phyloP scores from a whole-genome alignment of 2,888 invertebrate genomes.

The Agrilus cyanescens region DNA sequence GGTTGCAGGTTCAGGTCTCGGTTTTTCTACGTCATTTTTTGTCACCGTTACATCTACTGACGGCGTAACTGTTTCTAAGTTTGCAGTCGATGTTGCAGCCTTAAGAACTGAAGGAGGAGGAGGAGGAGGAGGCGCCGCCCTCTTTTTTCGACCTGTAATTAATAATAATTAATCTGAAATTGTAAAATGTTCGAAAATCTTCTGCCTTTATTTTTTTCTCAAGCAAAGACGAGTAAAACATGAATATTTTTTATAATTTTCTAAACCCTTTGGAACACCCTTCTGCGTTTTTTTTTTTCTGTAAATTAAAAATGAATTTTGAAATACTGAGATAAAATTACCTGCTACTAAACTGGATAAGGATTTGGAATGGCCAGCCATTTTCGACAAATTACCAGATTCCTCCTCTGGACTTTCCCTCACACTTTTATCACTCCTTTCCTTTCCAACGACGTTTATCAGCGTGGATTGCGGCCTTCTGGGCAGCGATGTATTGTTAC shows the following conservation, averaged over 20 bases:
- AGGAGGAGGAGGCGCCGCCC: slow-evolving; percentile 46
- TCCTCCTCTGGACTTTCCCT: slow-evolving; percentile 23
- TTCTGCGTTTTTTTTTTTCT: slow-evolving; percentile 3
- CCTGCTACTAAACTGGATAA: slow-evolving; percentile 32
- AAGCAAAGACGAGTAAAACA: no score
- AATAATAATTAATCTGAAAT: slow-evolving; percentile 6
- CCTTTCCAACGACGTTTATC: slow-evolving; percentile 19
- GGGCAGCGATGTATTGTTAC: slow-evolving; percentile 31
- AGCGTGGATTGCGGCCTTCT: slow-evolving; percentile 29
- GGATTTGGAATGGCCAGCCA: slow-evolving; percentile 32
- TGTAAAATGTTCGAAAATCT: neutral
- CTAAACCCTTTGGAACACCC: no score
- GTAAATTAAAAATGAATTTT: neutral
- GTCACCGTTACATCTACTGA: no score
- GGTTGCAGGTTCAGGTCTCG: slow-evolving; percentile 1
- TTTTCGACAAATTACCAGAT: slow-evolving; percentile 29
- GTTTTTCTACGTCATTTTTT: neutral
- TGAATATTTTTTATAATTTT: no score
- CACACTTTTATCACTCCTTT: slow-evolving; percentile 15
- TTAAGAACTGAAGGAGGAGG: slow-evolving; percentile 37
- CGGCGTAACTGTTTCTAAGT: slow-evolving; percentile 22
- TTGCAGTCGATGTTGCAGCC: slow-evolving; percentile 24
- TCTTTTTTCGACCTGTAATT: slow-evolving; percentile 44
- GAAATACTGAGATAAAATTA: slow-evolving; percentile 13
- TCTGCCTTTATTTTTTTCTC: no score